A percentile compares a stretch with the other conserved stretches of the same genome.
Evolutionary conservation across 1,140 invertebrate genomes (phyloP).

Genomic region (Arion vulgaris): DNA sequence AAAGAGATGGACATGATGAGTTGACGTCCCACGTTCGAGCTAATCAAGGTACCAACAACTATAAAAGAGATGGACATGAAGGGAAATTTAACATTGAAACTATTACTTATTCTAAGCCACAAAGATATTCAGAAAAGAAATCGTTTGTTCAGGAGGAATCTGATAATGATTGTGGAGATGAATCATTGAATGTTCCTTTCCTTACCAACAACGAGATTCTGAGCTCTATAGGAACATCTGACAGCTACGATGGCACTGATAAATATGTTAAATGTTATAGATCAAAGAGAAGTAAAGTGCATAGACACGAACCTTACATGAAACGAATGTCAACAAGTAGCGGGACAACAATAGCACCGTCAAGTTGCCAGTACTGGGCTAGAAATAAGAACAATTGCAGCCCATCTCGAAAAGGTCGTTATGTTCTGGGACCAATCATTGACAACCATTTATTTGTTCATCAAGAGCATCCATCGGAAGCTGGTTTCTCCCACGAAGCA

Average conservation of each 20-base stretch:
- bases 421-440: background rate
- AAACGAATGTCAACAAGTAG: background rate
- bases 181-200: too few relatives aligned
- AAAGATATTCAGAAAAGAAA: too few relatives aligned
- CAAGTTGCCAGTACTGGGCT: background rate
- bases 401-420: constrained; percentile 2
- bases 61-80: background rate
- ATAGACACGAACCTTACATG: constrained; percentile 18
- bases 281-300: background rate
- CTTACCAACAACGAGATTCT: too few relatives aligned
- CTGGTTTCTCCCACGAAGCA: background rate
- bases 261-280: background rate
- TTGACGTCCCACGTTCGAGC: background rate
- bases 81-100: too few relatives aligned
- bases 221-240: background rate
- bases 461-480: background rate
- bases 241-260: background rate
- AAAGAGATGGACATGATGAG: background rate
- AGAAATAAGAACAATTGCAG: constrained; percentile 27
- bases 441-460: background rate
- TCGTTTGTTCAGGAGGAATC: too few relatives aligned
- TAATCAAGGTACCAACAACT: too few relatives aligned
- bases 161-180: too few relatives aligned
- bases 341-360: background rate
- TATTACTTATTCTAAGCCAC: too few relatives aligned